Evolutionary conservation across 1,140 invertebrate species (phyloP).

Genomic region (Mizuhopecten yessoensis): DNA sequence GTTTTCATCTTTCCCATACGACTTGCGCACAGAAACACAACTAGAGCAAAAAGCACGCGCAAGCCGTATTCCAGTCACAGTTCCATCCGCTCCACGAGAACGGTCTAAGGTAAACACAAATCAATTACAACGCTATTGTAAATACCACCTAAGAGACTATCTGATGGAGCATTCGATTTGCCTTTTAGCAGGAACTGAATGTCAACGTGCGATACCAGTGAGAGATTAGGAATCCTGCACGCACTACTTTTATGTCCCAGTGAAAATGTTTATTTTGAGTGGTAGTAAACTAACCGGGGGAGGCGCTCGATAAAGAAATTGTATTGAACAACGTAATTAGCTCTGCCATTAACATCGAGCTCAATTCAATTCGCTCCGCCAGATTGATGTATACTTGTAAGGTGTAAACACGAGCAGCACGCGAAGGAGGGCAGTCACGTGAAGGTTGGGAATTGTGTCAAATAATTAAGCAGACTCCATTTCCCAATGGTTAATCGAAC

Average conservation of each 20-base stretch:
- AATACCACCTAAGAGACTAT: background rate
- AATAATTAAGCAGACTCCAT: background rate
- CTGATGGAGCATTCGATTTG: conserved; percentile 23
- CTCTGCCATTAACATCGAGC: background rate
- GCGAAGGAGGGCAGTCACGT: background rate
- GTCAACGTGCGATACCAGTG: background rate
- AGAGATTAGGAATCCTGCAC: background rate
- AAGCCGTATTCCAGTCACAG: background rate
- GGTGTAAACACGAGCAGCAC: conserved; percentile 9
- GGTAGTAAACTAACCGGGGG: background rate
- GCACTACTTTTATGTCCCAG: conserved; percentile 17
- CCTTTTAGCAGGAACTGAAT: background rate
- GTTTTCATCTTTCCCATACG: too few relatives aligned
- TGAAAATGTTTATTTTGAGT: conserved; percentile 35
- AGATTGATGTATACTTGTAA: conserved; percentile 19
- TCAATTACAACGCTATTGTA: background rate
- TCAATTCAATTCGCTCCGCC: background rate
- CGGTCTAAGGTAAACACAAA: background rate
- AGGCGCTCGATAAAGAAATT: background rate
- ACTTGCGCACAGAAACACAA: too few relatives aligned
- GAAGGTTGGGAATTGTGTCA: background rate
- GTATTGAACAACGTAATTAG: background rate
- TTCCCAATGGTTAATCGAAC: background rate
- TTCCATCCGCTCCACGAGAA: background rate
- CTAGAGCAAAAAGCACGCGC: too few relatives aligned